Evolutionary conservation across 2,113 vertebrate species (phyloP), one percentile per base, ranked within the genome.

Genomic region (Seriola aureovittata): DNA sequence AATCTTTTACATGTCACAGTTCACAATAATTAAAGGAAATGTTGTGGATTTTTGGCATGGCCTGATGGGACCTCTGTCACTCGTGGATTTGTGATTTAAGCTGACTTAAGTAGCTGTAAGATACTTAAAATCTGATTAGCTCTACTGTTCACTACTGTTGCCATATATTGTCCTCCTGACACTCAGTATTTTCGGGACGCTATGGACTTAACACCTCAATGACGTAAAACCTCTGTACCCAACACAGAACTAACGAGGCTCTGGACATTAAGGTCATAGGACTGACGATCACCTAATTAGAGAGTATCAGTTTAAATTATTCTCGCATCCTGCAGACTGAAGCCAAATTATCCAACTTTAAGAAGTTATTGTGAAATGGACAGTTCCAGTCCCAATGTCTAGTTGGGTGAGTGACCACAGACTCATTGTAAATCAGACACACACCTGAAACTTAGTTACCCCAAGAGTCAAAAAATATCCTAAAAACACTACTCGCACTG

Each of bases 41-140:
- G 55, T 40, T 55, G 46, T 59, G 29, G 29, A 19, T 76, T 50
- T 71, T 50, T 50, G 42, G 1, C 42, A 42, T 62, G 54, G 48
- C 50, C 55, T 62, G 13, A 48, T 9, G 1, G 17, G 23, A 60
- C n/a, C 36, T 60, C 9, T 42, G 42, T 59, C 12, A 5, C 52
- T 1, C 32, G 36, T 57, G 52, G 57, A 65, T 64, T 50, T 65
- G 23, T 25, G 68, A 48, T 34, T 73, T 38, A 55, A 62, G 3
- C 7, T 0, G 19, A 69, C 46, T 46, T 4, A 83, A 42, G 38
- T 48, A 38, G 17, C 16, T 55, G 25, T 80, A 42, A 70, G 57
- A 80, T 65, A 60, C 25, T 78, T 70, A 65, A 54, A 72, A 52
- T 78, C 25, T 69, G 52, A 75, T 78, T 44, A 52, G 66, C 50